These are phyloP conservation scores for Trachelus troglodyta DNA, from an alignment of 2,888 invertebrate genomes.

Conservation along the genomic window DNA sequence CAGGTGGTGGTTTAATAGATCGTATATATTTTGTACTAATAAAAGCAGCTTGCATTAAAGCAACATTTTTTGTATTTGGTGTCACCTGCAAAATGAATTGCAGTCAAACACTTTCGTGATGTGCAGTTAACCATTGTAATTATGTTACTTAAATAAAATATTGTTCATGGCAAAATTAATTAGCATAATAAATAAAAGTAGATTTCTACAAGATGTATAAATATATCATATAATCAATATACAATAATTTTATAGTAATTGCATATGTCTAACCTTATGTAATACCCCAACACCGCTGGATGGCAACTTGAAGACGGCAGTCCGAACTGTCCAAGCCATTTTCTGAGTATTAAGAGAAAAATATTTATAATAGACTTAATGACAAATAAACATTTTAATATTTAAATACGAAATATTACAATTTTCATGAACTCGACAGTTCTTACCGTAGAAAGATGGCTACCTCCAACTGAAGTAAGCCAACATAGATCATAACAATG, in stretches of 20 bases:
- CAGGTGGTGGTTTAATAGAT: constrained; percentile 63
- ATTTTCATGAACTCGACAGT: neutral
- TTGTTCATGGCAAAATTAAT: neutral
- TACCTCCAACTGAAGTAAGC: neutral
- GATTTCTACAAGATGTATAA: neutral
- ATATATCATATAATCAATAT: neutral
- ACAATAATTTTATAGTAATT: neutral
- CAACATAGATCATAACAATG: neutral
- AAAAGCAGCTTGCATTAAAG: constrained; percentile 38
- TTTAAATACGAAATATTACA: neutral
- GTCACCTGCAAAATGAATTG: constrained; percentile 21
- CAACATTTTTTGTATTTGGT: constrained; percentile 23
- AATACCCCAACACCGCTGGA: constrained; percentile 35
- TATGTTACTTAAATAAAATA: neutral
- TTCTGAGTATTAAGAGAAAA: neutral
- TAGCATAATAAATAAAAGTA: neutral
- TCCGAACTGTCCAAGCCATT: constrained; percentile 38
- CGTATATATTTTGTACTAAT: constrained; percentile 73
- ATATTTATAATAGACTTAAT: neutral
- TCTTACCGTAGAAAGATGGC: neutral
- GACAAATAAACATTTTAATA: neutral
- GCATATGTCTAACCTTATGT: constrained; percentile 55
- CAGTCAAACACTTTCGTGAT: neutral
- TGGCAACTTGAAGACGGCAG: constrained; percentile 23
- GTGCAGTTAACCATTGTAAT: neutral